phyloP scores from a whole-genome alignment of 2,888 invertebrate species.

The Escarpia spicata region DNA sequence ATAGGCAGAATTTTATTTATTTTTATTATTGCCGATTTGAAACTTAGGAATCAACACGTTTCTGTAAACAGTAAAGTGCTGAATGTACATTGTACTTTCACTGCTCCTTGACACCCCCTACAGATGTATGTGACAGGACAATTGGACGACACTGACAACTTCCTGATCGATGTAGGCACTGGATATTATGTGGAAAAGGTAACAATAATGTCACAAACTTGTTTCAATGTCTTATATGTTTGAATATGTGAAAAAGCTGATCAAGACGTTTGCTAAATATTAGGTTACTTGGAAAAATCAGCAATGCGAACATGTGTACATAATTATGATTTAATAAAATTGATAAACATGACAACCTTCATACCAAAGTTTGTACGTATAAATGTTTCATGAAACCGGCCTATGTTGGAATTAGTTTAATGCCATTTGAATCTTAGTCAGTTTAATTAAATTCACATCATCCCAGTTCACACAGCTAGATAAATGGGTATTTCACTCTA shows the following conservation, averaged over 20 bases:
- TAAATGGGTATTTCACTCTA: neutral
- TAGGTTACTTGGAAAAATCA: too few relatives aligned
- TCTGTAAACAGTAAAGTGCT: too few relatives aligned
- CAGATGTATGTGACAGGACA: conserved; percentile 95
- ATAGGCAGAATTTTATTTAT: too few relatives aligned
- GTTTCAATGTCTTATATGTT: conserved; percentile 17
- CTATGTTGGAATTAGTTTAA: neutral
- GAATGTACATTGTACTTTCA: neutral
- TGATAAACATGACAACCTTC: too few relatives aligned
- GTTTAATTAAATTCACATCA: neutral
- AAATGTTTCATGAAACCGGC: too few relatives aligned
- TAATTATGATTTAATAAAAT: too few relatives aligned
- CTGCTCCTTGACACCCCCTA: neutral
- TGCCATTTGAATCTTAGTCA: neutral
- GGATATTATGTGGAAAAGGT: conserved; percentile 96
- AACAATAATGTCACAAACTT: conserved; percentile 44
- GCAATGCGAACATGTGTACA: too few relatives aligned
- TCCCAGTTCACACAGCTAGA: neutral
- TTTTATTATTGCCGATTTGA: neutral
- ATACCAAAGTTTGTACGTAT: too few relatives aligned
- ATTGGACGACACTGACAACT: conserved; percentile 83
- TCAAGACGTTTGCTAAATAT: too few relatives aligned
- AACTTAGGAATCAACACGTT: too few relatives aligned
- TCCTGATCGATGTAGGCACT: conserved; percentile 94
- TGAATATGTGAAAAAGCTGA: neutral